phyloP scores from a whole-genome alignment of 2,797 vertebrate genomes.

The Melanotaenia parkinsoni region DNA sequence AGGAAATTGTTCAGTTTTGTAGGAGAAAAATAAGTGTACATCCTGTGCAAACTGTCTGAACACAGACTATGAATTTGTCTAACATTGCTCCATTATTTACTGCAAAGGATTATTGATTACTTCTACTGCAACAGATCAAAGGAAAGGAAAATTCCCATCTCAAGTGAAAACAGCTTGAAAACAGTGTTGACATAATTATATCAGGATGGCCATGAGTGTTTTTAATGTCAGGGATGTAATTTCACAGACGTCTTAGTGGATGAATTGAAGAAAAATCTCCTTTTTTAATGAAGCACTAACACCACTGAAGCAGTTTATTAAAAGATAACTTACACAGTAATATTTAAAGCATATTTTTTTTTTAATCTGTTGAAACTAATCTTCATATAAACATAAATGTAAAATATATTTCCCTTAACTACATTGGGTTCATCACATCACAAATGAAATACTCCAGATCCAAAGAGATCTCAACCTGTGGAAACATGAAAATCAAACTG shows the following conservation, averaged over 20 bases:
- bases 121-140: neutral
- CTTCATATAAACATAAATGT: neutral
- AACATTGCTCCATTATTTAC: neutral
- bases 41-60: neutral
- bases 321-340: neutral
- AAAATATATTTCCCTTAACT: neutral
- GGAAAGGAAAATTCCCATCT: neutral
- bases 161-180: constrained; percentile 4
- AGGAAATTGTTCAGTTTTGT: too few relatives aligned
- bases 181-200: neutral
- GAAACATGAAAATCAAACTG: too few relatives aligned
- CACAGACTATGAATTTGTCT: neutral
- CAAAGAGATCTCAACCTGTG: neutral
- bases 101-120: neutral
- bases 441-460: neutral
- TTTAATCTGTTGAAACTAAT: neutral
- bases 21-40: neutral
- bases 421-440: neutral
- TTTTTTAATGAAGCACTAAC: neutral
- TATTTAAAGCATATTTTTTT: neutral
- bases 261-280: neutral
- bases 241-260: neutral
- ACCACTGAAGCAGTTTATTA: neutral
- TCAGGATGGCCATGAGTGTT: neutral
- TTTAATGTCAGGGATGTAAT: neutral